phyloP scores from a whole-genome alignment of 1,140 invertebrate species.

The Anoplophora glabripennis region DNA sequence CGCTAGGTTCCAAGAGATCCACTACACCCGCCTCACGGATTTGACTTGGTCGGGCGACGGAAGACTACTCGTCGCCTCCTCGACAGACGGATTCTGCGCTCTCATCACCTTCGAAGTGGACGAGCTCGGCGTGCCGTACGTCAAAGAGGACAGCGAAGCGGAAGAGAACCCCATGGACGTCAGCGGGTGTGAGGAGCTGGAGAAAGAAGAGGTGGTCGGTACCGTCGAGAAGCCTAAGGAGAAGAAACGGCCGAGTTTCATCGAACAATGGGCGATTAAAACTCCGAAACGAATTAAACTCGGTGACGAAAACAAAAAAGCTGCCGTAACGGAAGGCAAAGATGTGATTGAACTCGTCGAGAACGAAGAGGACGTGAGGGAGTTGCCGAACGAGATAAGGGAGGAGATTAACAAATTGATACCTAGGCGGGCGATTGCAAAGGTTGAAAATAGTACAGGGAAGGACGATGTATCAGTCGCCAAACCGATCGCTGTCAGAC shows the following conservation, averaged over 20 bases:
- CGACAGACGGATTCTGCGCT: conserved; percentile 95
- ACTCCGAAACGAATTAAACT: conserved; percentile 21
- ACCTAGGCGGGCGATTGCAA: conserved; percentile 4
- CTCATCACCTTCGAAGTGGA: conserved; percentile 77
- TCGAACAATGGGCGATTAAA: conserved; percentile 38
- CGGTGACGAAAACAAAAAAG: neutral
- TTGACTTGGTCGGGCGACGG: conserved; percentile 89
- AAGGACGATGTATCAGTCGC: neutral
- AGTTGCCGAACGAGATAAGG: conserved; percentile 3
- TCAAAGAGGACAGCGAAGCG: conserved; percentile 47
- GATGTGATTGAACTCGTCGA: conserved; percentile 1
- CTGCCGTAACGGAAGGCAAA: neutral
- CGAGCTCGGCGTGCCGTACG: conserved; percentile 77
- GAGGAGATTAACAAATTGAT: conserved; percentile 9
- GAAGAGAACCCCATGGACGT: conserved; percentile 36
- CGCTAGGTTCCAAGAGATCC: conserved; percentile 84
- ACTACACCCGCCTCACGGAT: conserved; percentile 91
- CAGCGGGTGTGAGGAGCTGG: conserved; percentile 34
- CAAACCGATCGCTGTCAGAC: neutral
- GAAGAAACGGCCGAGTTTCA: conserved; percentile 40
- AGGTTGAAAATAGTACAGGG: neutral
- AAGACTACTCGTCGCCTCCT: conserved; percentile 76
- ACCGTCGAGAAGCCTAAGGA: conserved; percentile 35
- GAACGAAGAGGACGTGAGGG: conserved; percentile 1
- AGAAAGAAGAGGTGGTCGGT: conserved; percentile 6